Base-by-base conservation (phyloP, 2,797 vertebrate genomes). In the Babyrousa celebensis region DNA sequence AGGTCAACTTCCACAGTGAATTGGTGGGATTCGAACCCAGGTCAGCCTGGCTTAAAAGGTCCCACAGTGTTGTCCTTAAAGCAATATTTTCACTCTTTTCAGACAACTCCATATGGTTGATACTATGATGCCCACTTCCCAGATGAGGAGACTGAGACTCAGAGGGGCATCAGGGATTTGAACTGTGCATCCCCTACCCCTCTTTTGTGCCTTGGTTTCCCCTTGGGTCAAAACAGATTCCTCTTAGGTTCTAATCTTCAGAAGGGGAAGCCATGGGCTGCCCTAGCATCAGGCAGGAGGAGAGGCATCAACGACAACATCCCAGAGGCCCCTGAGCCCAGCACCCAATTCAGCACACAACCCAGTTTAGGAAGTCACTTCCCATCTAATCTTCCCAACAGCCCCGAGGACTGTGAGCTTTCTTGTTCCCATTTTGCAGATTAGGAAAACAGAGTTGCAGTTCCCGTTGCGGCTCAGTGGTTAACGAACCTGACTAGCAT, bases 371-470 rank as follows among this genome's bases (percentile, higher is more conserved):
- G 9, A 71, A 80, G 68, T 29, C 36, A 27, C 0, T 83, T 77
- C 12, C 10, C 71, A 32, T 29, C 32, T 93, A 25, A 65, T 52
- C 36, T 86, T 56, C 67, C 20, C 62, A 12, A n/a, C 43, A 62
- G 77, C 60, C 65, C 36, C 15, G 21, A 15, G 56, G 27, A 77
- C 48, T 3, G 3, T 68, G 58, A 86, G 27, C 9, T 67, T 68
- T 56, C 60, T 63, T 12, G 2, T 60, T 62, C 63, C 54, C 77
- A 54, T 63, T 77, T 72, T 85, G 56, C 63, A 88, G 71, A 79
- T 84, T 83, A 63, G 29, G 75, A 84, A 90, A 78, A 94, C 67
- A 43, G 68, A 95, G 75, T 32, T 36, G 36, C 36, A 36, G 36
- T 36, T 36, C 36, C 36, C 36, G 36, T 36, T 36, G 36, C 36